Conservation (phyloP, 2,888 invertebrate species). For the Archips crataeganus region DNA sequence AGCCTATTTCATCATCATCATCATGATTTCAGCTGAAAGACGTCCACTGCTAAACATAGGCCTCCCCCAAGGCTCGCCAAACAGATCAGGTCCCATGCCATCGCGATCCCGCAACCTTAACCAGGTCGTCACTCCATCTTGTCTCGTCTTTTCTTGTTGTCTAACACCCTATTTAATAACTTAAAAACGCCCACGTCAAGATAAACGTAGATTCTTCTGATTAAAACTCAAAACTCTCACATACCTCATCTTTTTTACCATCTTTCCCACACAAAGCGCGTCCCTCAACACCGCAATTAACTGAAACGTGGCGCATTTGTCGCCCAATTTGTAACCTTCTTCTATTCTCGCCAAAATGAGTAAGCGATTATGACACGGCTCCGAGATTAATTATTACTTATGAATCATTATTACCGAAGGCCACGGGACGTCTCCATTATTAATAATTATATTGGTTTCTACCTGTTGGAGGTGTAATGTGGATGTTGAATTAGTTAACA, state of each 20-base stretch:
- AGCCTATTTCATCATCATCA: too few species aligned
- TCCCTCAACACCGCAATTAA: conserved; percentile 73
- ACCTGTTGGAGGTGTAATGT: conserved; percentile 67
- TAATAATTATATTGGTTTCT: conserved; percentile 55
- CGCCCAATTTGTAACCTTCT: conserved; percentile 81
- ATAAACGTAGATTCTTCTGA: background rate
- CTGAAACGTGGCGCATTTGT: conserved; percentile 78
- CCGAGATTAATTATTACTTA: conserved; percentile 76
- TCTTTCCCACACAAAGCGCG: conserved; percentile 57
- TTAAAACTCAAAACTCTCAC: background rate
- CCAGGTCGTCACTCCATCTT: too few species aligned
- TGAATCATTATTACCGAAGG: conserved; percentile 64
- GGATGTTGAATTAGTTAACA: conserved; percentile 60
- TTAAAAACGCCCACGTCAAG: too few species aligned
- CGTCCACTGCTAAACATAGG: too few species aligned
- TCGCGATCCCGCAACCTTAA: too few species aligned
- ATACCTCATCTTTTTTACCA: conserved; percentile 44
- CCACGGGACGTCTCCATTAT: conserved; percentile 69
- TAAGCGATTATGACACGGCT: conserved; percentile 74
- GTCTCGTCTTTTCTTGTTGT: too few species aligned
- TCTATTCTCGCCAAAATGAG: conserved; percentile 74
- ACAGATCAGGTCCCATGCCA: too few species aligned
- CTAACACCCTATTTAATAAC: too few species aligned
- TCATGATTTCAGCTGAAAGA: too few species aligned
- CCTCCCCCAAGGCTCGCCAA: too few species aligned